These are phyloP conservation scores for Pristiophorus japonicus DNA, from an alignment of 2,113 vertebrate species.

Conservation along the genomic window DNA sequence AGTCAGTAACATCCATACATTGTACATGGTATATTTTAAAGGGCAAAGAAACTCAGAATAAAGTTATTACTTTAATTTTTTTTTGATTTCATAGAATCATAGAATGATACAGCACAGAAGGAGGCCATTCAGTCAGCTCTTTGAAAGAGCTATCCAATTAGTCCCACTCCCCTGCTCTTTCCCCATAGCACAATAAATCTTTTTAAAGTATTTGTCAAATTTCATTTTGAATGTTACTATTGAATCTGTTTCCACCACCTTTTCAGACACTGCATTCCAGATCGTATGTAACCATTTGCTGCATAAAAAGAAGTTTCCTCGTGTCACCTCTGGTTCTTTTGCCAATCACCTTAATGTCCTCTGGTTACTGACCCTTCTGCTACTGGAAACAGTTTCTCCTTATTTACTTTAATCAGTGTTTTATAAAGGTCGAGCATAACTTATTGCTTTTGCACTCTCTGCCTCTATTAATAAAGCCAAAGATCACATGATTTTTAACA, in stretches of 20 bases:
- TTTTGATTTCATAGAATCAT: neutral
- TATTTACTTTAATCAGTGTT: neutral
- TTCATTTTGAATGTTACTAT: neutral
- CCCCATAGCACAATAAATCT: neutral
- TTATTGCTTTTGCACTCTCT: neutral
- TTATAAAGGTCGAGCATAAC: neutral
- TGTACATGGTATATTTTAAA: neutral
- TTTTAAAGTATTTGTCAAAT: neutral
- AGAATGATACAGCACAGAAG: no score
- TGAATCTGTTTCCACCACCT: neutral
- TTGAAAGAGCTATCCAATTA: neutral
- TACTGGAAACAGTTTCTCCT: neutral
- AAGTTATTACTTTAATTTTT: neutral
- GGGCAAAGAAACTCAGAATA: neutral
- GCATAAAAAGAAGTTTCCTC: neutral
- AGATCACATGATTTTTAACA: neutral
- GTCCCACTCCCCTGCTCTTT: neutral
- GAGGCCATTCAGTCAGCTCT: no score
- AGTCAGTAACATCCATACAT: neutral
- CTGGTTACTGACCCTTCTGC: neutral
- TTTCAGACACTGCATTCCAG: neutral
- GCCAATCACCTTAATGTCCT: neutral
- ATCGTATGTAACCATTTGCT: neutral
- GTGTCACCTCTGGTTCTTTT: neutral
- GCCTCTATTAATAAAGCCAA: neutral